A percentile compares a stretch with the other conserved stretches of the same genome.
These are phyloP conservation scores for Xanthorhoe designata DNA, from an alignment of 2,888 invertebrate species.

Conservation along the genomic window DNA sequence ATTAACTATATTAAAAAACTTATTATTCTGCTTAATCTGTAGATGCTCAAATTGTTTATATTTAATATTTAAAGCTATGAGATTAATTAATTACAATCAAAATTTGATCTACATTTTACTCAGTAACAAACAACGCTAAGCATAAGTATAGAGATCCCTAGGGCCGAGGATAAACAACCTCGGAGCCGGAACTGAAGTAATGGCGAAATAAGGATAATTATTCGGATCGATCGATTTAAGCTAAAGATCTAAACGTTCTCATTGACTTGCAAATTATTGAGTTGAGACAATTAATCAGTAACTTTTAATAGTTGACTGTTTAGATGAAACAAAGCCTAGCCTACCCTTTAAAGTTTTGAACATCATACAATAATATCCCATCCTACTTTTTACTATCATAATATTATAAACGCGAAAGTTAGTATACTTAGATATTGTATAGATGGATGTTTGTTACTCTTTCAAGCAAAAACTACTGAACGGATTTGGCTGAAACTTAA, in stretches of 20 bases:
- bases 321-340: too few relatives aligned
- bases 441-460: too few relatives aligned
- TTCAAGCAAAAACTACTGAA: too few relatives aligned
- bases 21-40: too few relatives aligned
- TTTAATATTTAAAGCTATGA: not conserved
- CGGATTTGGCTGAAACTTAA: too few relatives aligned
- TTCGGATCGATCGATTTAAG: slow-evolving; percentile 12
- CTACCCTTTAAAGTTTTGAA: not conserved
- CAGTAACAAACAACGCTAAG: slow-evolving; percentile 3
- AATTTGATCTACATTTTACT: not conserved
- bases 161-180: slow-evolving; percentile 11
- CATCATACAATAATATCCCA: too few relatives aligned
- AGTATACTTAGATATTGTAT: too few relatives aligned
- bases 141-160: slow-evolving; percentile 13
- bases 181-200: slow-evolving; percentile 7
- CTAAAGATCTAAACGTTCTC: slow-evolving; percentile 22
- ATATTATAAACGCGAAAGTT: too few relatives aligned
- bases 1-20: too few relatives aligned
- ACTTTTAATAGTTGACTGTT: not conserved
- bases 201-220: slow-evolving; percentile 32
- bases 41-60: too few relatives aligned
- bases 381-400: too few relatives aligned
- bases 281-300: slow-evolving; percentile 2
- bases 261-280: slow-evolving; percentile 44
- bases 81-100: not conserved